A percentile compares a stretch with the other conserved stretches of the same genome.
phyloP scores from a whole-genome alignment of 2,888 invertebrate genomes.

The Noctua janthina region DNA sequence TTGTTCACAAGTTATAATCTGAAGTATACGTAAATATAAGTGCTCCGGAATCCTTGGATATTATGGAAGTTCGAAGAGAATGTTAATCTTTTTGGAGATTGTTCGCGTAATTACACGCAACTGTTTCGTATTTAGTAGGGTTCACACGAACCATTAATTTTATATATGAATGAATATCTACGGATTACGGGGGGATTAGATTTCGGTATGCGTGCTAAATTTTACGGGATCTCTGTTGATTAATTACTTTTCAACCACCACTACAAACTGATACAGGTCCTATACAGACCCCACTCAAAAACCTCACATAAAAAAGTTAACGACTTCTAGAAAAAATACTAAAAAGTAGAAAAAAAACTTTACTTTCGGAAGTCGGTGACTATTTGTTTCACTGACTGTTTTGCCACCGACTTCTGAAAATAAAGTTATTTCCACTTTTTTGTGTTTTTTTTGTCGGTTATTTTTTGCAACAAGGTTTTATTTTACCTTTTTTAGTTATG shows the following conservation, averaged over 20 bases:
- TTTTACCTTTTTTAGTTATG: too few relatives aligned
- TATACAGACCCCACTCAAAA: too few relatives aligned
- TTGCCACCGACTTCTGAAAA: too few relatives aligned
- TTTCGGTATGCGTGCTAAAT: not conserved
- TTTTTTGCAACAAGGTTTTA: too few relatives aligned
- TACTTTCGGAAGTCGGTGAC: too few relatives aligned
- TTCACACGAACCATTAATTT: slow-evolving; percentile 48
- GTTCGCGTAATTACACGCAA: slow-evolving; percentile 57
- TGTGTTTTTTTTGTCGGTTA: too few relatives aligned
- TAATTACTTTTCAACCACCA: slow-evolving; percentile 16
- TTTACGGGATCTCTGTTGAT: slow-evolving; percentile 16
- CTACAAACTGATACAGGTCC: not conserved
- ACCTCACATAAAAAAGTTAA: too few relatives aligned
- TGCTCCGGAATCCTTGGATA: slow-evolving; percentile 22
- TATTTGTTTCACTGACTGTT: too few relatives aligned
- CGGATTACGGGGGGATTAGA: slow-evolving; percentile 16
- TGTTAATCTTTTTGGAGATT: slow-evolving; percentile 45
- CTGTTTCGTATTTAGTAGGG: slow-evolving; percentile 24
- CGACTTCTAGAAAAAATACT: too few relatives aligned
- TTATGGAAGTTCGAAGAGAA: slow-evolving; percentile 27
- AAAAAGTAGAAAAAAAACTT: too few relatives aligned
- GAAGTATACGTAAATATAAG: slow-evolving; percentile 55
- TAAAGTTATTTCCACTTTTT: too few relatives aligned
- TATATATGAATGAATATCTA: slow-evolving; percentile 6
- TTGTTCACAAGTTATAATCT: slow-evolving; percentile 59